phyloP scores from a whole-genome alignment of 2,113 vertebrate genomes.

The Ceyx cyanopectus region DNA sequence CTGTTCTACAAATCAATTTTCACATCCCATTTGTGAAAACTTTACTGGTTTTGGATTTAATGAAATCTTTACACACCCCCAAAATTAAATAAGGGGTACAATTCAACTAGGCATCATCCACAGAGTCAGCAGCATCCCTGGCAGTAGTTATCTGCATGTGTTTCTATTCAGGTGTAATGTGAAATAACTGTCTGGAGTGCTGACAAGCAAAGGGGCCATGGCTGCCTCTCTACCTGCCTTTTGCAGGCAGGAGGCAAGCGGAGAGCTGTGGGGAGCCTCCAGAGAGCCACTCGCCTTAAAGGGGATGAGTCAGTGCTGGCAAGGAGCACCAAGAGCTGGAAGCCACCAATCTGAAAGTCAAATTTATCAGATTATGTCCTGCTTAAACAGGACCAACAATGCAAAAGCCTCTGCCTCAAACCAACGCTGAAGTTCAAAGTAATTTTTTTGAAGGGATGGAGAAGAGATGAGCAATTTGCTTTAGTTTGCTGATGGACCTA shows the following conservation, averaged over 20 bases:
- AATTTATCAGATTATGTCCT: accelerated
- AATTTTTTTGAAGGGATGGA: background rate
- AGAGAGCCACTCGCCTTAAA: background rate
- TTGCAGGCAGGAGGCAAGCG: background rate
- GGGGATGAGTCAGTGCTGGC: conserved; percentile 1
- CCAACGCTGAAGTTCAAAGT: background rate
- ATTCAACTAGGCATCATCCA: background rate
- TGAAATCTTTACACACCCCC: background rate
- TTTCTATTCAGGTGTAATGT: accelerated
- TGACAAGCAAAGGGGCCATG: background rate
- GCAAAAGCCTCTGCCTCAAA: background rate
- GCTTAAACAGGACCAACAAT: background rate
- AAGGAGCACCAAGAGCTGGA: background rate
- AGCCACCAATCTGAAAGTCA: background rate
- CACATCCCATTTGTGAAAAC: background rate
- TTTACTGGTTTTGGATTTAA: background rate
- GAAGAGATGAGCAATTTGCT: background rate
- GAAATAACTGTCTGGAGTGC: accelerated
- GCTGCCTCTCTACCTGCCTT: background rate
- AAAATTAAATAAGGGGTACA: accelerated
- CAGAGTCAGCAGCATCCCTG: background rate
- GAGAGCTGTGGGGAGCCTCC: background rate
- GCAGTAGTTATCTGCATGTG: accelerated
- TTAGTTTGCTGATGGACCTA: background rate
- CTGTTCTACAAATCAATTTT: accelerated